Conservation (phyloP, 2,113 vertebrate genomes). For the Fulica atra region DNA sequence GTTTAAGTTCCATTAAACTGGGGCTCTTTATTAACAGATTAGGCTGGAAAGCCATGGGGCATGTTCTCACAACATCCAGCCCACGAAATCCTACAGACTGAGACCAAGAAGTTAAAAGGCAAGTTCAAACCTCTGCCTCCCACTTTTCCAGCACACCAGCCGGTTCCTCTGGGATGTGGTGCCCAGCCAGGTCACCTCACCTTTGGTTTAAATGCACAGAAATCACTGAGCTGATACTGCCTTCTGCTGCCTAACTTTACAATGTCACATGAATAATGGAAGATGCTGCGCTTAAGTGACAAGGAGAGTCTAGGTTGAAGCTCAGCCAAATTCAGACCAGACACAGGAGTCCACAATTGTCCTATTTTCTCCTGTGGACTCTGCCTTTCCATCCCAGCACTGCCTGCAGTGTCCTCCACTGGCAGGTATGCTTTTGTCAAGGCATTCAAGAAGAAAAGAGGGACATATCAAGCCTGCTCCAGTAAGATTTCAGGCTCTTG, state of each 20-base stretch:
- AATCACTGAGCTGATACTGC: not conserved
- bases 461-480: not conserved
- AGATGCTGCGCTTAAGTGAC: not conserved
- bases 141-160: not conserved
- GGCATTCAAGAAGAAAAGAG: not conserved
- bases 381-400: not conserved
- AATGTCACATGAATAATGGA: not conserved
- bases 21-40: not conserved
- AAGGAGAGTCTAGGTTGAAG: not conserved
- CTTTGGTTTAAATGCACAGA: not conserved
- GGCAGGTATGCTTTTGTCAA: not conserved
- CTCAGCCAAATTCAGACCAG: not conserved
- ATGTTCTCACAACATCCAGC: not conserved
- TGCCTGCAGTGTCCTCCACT: not conserved
- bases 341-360: no score
- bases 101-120: not conserved
- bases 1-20: not conserved
- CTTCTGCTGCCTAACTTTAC: no score
- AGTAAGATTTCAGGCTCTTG: not conserved
- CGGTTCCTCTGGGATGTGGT: not conserved
- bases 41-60: not conserved
- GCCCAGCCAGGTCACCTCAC: not conserved
- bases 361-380: not conserved
- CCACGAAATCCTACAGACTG: not conserved
- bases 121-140: fast-evolving